Conservation (phyloP, 2,113 vertebrate species). For the Colius striatus region DNA sequence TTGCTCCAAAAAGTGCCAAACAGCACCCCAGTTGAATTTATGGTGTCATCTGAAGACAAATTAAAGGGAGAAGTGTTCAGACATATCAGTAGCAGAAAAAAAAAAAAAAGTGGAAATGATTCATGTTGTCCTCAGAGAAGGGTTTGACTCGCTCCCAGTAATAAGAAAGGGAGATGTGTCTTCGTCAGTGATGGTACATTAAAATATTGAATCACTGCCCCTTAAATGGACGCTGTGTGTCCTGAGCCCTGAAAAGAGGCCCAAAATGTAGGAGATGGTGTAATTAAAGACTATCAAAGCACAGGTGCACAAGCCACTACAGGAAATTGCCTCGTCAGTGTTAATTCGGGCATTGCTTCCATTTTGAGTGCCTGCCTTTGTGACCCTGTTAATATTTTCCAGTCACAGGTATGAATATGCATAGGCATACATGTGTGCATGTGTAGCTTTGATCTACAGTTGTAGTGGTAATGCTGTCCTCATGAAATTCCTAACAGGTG, state of each 20-base stretch:
- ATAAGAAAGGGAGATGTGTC: neutral
- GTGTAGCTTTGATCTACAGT: neutral
- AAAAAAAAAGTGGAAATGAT: neutral
- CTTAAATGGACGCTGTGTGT: neutral
- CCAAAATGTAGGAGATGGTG: neutral
- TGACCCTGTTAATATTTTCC: neutral
- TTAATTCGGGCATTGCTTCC: neutral
- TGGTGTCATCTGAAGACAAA: neutral
- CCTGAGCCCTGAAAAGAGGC: neutral
- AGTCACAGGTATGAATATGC: neutral
- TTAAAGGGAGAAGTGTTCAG: neutral
- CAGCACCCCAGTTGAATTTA: neutral
- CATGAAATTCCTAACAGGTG: neutral
- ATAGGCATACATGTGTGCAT: rapidly evolving
- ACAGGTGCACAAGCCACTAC: neutral
- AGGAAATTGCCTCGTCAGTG: neutral
- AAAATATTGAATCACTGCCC: conserved; percentile 33
- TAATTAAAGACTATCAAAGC: neutral
- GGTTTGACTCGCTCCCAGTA: neutral
- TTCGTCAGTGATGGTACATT: neutral
- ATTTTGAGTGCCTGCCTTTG: neutral
- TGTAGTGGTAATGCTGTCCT: neutral
- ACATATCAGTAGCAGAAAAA: neutral
- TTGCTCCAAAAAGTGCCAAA: neutral
- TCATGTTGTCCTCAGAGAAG: neutral